phyloP scores from a whole-genome alignment of 2,113 vertebrate genomes.

The Anarhynchus alexandrinus region DNA sequence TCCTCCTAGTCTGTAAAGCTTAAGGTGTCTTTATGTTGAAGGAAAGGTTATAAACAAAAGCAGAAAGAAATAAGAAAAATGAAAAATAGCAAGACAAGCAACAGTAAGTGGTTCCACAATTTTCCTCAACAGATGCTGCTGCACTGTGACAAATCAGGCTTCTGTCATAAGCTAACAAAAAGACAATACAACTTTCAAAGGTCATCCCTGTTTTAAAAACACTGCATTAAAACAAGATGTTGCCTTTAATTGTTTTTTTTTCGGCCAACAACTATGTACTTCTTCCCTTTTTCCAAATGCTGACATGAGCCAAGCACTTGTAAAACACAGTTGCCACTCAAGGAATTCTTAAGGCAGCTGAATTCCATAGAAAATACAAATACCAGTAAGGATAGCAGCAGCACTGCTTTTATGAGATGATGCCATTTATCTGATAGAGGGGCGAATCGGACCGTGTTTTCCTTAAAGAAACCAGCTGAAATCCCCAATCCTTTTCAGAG shows the following conservation, averaged over 20 bases:
- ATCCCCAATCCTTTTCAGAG: neutral
- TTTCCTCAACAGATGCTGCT: neutral
- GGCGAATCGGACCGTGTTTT: rapidly evolving
- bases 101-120: neutral
- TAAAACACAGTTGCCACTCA: neutral
- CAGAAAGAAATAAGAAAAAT: neutral
- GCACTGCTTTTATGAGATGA: neutral
- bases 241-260: neutral
- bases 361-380: neutral
- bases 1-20: neutral
- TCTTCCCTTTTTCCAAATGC: neutral
- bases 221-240: neutral
- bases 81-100: neutral
- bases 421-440: neutral
- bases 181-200: neutral
- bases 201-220: neutral
- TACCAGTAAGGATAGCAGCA: neutral
- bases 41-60: neutral
- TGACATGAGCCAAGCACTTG: neutral
- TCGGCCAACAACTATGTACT: neutral
- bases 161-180: neutral
- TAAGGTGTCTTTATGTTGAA: neutral
- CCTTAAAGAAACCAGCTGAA: neutral
- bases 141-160: neutral
- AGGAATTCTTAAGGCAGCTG: neutral